Evolutionary conservation across 2,113 vertebrate species (phyloP).

Genomic region (Emydocephalus ijimae): DNA sequence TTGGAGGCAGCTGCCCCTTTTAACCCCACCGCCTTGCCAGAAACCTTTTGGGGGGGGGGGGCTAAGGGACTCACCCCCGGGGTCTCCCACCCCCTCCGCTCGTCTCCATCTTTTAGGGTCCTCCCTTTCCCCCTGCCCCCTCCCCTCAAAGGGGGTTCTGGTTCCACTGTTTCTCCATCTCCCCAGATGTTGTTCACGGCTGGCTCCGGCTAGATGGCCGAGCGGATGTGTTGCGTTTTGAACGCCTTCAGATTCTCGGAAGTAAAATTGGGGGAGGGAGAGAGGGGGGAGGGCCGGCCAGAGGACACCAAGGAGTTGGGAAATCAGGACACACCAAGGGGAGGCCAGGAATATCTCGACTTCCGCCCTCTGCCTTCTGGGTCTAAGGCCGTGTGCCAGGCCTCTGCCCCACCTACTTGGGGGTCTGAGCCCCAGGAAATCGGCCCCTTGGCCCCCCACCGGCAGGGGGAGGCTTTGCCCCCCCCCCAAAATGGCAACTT

Average conservation of each 20-base stretch:
- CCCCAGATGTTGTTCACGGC: too few relatives aligned
- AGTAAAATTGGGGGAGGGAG: fast-evolving
- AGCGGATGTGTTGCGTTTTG: too few relatives aligned
- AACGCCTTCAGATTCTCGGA: background rate
- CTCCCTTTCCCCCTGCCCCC: background rate
- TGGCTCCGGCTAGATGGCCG: too few relatives aligned
- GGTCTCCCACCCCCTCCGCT: background rate
- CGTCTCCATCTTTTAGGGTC: background rate
- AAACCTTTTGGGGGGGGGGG: background rate
- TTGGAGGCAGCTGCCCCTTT: background rate
- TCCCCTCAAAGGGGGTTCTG: background rate
- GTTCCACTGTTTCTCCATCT: background rate
- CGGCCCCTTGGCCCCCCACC: background rate
- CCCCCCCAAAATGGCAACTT: background rate
- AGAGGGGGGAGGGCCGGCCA: background rate
- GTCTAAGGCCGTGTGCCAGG: fast-evolving
- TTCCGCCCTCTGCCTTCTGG: fast-evolving
- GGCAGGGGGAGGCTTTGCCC: background rate
- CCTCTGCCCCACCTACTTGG: background rate
- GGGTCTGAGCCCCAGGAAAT: background rate
- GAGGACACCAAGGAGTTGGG: too few relatives aligned
- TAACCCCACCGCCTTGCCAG: background rate
- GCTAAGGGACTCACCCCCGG: background rate
- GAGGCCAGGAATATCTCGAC: fast-evolving
- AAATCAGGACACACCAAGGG: fast-evolving